Percentiles rank a stretch among this genome's conserved stretches.
These are phyloP conservation scores for Drosophila helvetica DNA, from an alignment of 2,888 invertebrate species.

Conservation along the genomic window DNA sequence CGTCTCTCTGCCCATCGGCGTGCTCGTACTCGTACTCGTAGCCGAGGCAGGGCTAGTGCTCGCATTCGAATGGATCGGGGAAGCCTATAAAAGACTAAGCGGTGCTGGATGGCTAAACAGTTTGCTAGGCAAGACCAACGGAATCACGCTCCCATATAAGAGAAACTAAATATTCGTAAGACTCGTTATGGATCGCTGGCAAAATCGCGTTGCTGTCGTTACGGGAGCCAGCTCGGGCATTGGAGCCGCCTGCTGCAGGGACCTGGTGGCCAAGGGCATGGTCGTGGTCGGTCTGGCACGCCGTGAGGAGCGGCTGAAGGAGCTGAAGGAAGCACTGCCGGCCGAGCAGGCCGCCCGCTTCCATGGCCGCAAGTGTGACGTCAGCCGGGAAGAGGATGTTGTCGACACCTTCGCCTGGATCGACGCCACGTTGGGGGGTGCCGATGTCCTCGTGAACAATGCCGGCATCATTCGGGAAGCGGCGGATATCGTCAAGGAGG, in stretches of 20 bases:
- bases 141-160: too few species aligned
- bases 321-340: slow-evolving; percentile 55
- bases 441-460: slow-evolving; percentile 86
- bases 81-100: too few species aligned
- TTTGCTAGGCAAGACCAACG: too few species aligned
- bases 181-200: slow-evolving; percentile 85
- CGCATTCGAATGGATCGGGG: too few species aligned
- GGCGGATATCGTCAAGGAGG: slow-evolving; percentile 27
- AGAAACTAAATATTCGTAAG: too few species aligned
- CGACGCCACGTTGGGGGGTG: slow-evolving; percentile 84
- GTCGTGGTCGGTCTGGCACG: slow-evolving; percentile 85
- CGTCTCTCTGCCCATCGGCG: too few species aligned
- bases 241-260: slow-evolving; percentile 84
- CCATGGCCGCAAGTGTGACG: slow-evolving; percentile 84
- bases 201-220: slow-evolving; percentile 86
- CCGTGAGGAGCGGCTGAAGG: slow-evolving; percentile 83
- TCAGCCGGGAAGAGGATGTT: slow-evolving; percentile 85
- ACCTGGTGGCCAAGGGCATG: slow-evolving; percentile 84
- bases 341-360: slow-evolving; percentile 75
- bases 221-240: slow-evolving; percentile 87
- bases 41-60: too few species aligned
- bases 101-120: too few species aligned
- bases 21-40: too few species aligned
- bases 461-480: slow-evolving; percentile 80
- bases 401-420: slow-evolving; percentile 85